Evolutionary conservation across 35 echinoderm and acorn worm genomes (phyloP), one percentile per base, ranked within the genome.

Genomic region (Heliocidaris tuberculata): DNA sequence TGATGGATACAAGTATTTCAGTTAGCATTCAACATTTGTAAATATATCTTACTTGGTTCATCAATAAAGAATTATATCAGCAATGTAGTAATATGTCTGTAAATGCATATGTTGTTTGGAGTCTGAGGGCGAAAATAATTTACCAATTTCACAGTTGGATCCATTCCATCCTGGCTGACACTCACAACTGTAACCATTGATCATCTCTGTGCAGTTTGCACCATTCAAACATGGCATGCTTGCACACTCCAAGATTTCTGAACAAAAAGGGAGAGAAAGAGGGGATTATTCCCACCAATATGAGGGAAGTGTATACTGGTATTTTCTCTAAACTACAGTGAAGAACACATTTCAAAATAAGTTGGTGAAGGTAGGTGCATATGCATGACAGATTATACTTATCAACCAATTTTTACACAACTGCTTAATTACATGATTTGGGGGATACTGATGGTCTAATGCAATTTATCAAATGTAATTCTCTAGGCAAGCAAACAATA

Each of bases 141-240:
- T 95, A 89, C 47, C 87, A n/a, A 85, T 50, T 32, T 70, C 88
- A 95, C 94, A 95, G 88, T 70, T 31, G 54, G 94, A 49, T 48
- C 94, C 94, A 90, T 85, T 95, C 50, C 85, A 97, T 50, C 95
- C 97, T 6, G 35, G 95, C 31, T 78, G 71, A 93, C 97, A 97
- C 48, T 86, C 93, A 92, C 97, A 96, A 19, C 92, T 89, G 48
- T 95, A 97, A 31, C 97, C 97, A 49, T 93, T 94, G 48, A 95
- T 88, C 65, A 96, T 59, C 49, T 96, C 49, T 31, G 93, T 50
- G 94, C 97, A 97, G 8, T 94, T 97, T 60, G 86, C 97, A 48
- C 94, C 92, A 94, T 97, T 97, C 94, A 95, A 85, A 88, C 97
- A 97, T 30, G 97, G 95, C 17, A 17, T 85, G 65, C 95, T 97